phyloP scores from a whole-genome alignment of 2,797 vertebrate species.

The Aplochiton taeniatus region DNA sequence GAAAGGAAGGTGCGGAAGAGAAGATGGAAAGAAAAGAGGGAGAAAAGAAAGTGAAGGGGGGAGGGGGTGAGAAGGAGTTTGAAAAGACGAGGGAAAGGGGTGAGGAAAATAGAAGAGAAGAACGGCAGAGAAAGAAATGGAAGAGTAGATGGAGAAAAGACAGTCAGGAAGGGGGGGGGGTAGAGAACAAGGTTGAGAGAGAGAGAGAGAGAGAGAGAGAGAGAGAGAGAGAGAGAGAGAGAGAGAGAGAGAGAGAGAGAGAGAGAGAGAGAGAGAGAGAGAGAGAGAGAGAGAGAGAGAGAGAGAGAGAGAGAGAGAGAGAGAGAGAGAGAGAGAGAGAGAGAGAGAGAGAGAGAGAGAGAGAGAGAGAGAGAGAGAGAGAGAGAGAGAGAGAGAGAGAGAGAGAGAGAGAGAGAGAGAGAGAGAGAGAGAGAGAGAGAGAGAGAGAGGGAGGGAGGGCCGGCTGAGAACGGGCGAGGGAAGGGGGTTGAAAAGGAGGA shows the following conservation, averaged over 20 bases:
- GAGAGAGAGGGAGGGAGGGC: slow-evolving; percentile 56
- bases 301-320: not conserved
- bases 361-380: too few species aligned
- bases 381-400: not conserved
- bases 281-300: not conserved
- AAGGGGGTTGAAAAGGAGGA: not conserved
- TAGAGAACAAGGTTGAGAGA: not conserved
- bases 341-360: not conserved
- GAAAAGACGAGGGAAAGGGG: too few species aligned
- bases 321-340: too few species aligned
- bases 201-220: not conserved
- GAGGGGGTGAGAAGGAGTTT: too few species aligned
- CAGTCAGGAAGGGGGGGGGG: not conserved
- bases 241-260: not conserved
- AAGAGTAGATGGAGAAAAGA: not conserved
- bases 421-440: not conserved
- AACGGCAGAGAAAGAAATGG: not conserved
- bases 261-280: not conserved
- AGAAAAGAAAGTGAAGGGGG: too few species aligned
- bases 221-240: not conserved
- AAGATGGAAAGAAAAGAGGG: too few species aligned
- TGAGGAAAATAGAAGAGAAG: not conserved
- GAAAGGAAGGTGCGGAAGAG: too few species aligned
- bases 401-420: not conserved
- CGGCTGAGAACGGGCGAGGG: slow-evolving; percentile 33